These are phyloP conservation scores for Bursaphelenchus okinawaensis DNA, from an alignment of 2,888 invertebrate genomes.

Conservation along the genomic window DNA sequence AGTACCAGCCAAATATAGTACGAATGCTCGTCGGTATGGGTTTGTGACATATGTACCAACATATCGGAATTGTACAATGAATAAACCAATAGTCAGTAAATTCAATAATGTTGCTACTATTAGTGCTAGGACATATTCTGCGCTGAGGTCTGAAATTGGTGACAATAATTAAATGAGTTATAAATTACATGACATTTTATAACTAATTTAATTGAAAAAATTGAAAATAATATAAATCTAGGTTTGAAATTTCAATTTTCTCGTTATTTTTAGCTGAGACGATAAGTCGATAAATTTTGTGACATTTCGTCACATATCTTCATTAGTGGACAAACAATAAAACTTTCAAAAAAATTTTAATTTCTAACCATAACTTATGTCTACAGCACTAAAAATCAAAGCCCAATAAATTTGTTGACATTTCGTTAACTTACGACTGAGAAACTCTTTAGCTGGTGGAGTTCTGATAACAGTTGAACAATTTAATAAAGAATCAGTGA, in stretches of 20 bases:
- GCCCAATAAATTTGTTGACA: neutral
- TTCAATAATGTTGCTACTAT: conserved; percentile 38
- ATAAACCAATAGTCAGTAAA: conserved; percentile 35
- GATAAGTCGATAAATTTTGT: no score
- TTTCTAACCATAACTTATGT: no score
- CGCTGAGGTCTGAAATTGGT: conserved; percentile 15
- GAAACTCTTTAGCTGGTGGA: conserved; percentile 37
- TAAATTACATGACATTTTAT: no score
- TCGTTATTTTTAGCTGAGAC: no score
- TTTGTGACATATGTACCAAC: conserved; percentile 45
- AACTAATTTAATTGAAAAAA: no score
- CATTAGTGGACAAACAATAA: no score
- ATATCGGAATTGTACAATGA: conserved; percentile 45
- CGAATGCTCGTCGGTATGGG: conserved; percentile 35
- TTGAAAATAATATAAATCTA: no score
- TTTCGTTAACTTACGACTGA: conserved; percentile 28
- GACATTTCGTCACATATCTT: no score
- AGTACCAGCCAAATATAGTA: conserved; percentile 45
- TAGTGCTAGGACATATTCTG: conserved; percentile 16
- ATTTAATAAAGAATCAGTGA: conserved; percentile 46
- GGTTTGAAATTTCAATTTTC: no score
- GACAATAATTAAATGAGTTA: no score
- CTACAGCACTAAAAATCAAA: no score
- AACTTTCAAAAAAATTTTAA: no score
- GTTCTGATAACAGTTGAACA: conserved; percentile 35